Base-by-base conservation (phyloP, 1,140 invertebrate genomes). In the Piezodorus guildinii region DNA sequence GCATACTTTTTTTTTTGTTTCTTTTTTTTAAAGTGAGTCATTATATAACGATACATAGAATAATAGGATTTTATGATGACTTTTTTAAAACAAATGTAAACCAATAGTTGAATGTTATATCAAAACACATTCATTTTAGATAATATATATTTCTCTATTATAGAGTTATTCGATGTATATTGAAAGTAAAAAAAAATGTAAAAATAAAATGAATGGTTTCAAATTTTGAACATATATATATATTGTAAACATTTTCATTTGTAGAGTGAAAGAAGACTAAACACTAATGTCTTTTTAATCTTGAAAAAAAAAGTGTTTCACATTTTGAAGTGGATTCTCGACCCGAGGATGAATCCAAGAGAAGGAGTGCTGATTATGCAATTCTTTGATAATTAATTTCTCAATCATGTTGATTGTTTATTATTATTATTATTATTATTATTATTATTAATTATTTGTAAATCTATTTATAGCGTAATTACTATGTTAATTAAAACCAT, bases 371-470 rank as follows among this genome's bases (percentile, higher is more conserved):
- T 16, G 10, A 21, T 56, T 56, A 25, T 25, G 46, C 46, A 21
- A 56, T 56, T 56, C 52, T 56, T 56, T 56, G 23, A 23, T 23
- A 21, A 56, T 56, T 56, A 23, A 16, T 56, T 56, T 49, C 46
- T 56, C 52, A 56, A 56, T 56, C 52, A 56, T 56, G 52, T 56
- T 56, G 52, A 56, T 56, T 56, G 52, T 56, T 56, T 23, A 49
- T 49, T 49, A 49, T 49, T 49, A 49, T 46, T n/a, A n/a, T n/a
- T n/a, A n/a, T n/a, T n/a, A n/a, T n/a, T n/a, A n/a, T n/a, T 46
- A 54, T 56, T 56, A 56, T 56, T 23, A 3, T 23, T 56, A 56
- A 56, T 56, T 56, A 3, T 56, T 56, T 56, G 52, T 56, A 25
- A 56, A 56, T 39, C 52, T 56, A 21, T 56, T 56, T 56, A 56